These are phyloP conservation scores for Coelopa pilipes DNA, from an alignment of 2,888 invertebrate species.

Conservation along the genomic window DNA sequence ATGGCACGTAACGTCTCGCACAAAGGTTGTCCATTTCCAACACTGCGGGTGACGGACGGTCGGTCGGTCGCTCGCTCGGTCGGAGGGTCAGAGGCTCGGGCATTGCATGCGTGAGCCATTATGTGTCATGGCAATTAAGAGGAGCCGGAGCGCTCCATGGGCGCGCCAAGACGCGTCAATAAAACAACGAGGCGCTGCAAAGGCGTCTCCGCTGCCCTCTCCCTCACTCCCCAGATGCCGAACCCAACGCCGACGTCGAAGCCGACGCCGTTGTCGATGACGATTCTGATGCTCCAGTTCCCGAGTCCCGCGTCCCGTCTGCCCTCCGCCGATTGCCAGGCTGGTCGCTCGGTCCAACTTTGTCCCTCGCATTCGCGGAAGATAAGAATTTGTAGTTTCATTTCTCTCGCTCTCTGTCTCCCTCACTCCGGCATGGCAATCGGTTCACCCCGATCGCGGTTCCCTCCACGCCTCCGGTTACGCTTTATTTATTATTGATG, in stretches of 20 bases:
- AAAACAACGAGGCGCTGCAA: constrained; percentile 24
- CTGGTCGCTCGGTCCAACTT: background rate
- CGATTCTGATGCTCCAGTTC: too few species aligned
- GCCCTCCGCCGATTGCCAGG: too few species aligned
- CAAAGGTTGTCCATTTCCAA: constrained; percentile 12
- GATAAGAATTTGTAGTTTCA: constrained; percentile 6
- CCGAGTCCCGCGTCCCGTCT: too few species aligned
- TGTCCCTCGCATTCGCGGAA: too few species aligned
- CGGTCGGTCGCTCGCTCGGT: background rate
- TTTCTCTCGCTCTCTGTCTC: constrained; percentile 5
- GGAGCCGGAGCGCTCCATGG: constrained; percentile 11
- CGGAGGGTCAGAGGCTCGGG: background rate
- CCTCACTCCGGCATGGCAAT: too few species aligned
- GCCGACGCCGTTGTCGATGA: background rate
- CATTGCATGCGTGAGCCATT: constrained; percentile 3
- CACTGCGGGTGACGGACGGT: constrained; percentile 8
- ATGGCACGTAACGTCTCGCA: background rate
- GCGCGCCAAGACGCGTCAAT: constrained; percentile 18
- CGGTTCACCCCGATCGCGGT: too few species aligned
- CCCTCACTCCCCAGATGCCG: background rate
- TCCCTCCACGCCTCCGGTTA: constrained; percentile 25
- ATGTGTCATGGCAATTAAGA: constrained; percentile 32
- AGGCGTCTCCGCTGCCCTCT: background rate
- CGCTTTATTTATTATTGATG: constrained; percentile 34
- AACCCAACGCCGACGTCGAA: too few species aligned